Conservation (phyloP, 2,113 vertebrate genomes). For the Mesitornis unicolor region DNA sequence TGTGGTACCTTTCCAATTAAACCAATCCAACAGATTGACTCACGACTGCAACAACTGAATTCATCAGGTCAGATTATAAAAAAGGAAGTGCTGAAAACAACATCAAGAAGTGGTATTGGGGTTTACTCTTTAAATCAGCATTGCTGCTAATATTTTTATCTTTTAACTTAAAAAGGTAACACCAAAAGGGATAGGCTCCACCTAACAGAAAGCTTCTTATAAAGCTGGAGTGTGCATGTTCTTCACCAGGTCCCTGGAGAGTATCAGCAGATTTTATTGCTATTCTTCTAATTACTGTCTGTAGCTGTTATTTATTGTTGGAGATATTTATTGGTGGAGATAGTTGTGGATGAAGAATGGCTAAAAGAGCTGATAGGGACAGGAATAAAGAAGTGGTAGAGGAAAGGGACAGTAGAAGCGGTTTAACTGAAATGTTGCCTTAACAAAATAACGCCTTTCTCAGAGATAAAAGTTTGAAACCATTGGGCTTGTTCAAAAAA, state of each 20-base stretch:
- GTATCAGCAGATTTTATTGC: neutral
- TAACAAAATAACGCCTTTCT: neutral
- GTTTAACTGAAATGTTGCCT: neutral
- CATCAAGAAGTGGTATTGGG: fast-evolving
- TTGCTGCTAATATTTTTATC: fast-evolving
- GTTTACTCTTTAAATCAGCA: fast-evolving
- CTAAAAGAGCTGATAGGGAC: fast-evolving
- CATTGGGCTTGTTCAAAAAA: fast-evolving
- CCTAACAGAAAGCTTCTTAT: neutral
- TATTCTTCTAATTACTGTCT: neutral
- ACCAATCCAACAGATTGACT: neutral
- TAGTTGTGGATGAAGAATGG: neutral
- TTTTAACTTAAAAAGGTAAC: neutral
- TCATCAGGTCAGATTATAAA: neutral
- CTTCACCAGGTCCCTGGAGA: neutral
- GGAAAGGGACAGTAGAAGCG: neutral
- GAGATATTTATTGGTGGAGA: neutral
- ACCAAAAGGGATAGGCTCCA: neutral
- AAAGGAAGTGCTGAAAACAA: fast-evolving
- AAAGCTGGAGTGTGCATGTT: neutral
- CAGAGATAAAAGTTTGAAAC: neutral
- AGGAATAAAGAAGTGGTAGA: neutral
- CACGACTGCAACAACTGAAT: neutral
- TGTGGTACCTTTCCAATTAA: neutral
- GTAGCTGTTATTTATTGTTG: neutral